Base-by-base conservation (phyloP, 2,888 invertebrate genomes). In the Sisyra nigra region DNA sequence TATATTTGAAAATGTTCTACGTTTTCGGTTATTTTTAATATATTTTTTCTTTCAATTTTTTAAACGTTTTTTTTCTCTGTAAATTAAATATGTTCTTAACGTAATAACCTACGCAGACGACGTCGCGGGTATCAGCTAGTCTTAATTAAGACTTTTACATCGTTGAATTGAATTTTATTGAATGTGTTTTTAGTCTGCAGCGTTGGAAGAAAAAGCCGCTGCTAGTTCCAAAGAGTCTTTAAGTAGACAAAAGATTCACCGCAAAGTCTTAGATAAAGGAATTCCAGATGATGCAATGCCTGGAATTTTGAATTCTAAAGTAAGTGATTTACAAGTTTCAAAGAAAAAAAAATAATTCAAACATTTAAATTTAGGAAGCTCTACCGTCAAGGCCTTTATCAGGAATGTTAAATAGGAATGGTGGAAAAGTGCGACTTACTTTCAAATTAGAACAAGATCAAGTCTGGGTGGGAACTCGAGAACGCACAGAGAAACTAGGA, bases 391-490 rank as follows among this genome's bases (percentile, higher is more conserved):
- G 76, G 44, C 89, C 91, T 30, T 60, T 92, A 19, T 77, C 82
- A 49, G 91, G 91, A 38, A 91, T 92, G 91, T 67, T 91, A 57
- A 91, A 89, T 61, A 87, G 88, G 59, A 75, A 78, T 47, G 88
- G 89, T 11, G 85, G 86, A 3, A 91, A 89, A 71, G 86, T 92
- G 42, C 69, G 91, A 52, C 72, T 92, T 46, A 91, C 91, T 38
- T 92, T 92, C 61, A 92, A 92, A 69, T 69, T 91, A 54, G 91
- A 91, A 59, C 72, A 76, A 50, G 91, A 92, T 59, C 86, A 91
- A 60, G 66, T 91, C 11, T 91, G 91, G 91, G 76, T 91, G 36
- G 88, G 89, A 45, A 91, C 91, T 38, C 89, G 89, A 65, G 91
- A 92, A 60, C 71, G 89, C 53, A 92, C 92, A 46, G 88, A 91